phyloP scores from a whole-genome alignment of 2,113 vertebrate species.

The Tragulus kanchil region DNA sequence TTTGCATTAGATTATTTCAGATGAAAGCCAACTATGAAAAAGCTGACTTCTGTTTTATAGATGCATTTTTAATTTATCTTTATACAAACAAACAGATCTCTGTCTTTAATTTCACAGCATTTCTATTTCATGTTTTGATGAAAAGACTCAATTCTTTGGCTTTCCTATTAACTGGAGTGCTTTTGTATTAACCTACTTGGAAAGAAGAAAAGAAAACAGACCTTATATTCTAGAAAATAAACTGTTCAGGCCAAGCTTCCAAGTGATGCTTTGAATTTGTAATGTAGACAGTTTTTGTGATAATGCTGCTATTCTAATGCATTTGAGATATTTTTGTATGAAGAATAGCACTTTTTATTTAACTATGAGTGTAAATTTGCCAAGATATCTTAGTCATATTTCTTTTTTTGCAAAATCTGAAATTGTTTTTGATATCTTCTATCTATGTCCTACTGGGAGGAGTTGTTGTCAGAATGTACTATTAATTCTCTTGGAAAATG shows the following conservation, averaged over 20 bases:
- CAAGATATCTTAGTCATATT: conserved; percentile 29
- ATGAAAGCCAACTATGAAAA: conserved; percentile 64
- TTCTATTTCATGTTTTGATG: conserved; percentile 57
- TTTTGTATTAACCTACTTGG: conserved; percentile 55
- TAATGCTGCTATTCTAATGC: conserved; percentile 15
- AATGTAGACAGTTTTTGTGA: background rate
- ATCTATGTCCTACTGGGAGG: background rate
- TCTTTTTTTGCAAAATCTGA: conserved; percentile 18
- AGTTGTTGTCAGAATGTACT: background rate
- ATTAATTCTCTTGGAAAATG: background rate
- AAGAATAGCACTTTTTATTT: background rate
- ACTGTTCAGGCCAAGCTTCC: background rate
- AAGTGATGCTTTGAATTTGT: background rate
- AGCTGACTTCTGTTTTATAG: conserved; percentile 61
- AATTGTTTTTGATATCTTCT: background rate
- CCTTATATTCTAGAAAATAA: conserved; percentile 8
- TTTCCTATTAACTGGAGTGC: conserved; percentile 48
- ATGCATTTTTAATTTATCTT: conserved; percentile 76
- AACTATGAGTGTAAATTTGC: conserved; percentile 35
- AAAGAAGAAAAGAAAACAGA: background rate
- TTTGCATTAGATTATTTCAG: background rate
- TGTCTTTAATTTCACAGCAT: conserved; percentile 38
- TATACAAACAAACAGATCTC: conserved; percentile 67
- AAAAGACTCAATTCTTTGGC: conserved; percentile 51
- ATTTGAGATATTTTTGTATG: conserved; percentile 43